Evolutionary conservation across 2,113 vertebrate genomes (phyloP), one percentile per base, ranked within the genome.

Genomic region (Zingel zingel): DNA sequence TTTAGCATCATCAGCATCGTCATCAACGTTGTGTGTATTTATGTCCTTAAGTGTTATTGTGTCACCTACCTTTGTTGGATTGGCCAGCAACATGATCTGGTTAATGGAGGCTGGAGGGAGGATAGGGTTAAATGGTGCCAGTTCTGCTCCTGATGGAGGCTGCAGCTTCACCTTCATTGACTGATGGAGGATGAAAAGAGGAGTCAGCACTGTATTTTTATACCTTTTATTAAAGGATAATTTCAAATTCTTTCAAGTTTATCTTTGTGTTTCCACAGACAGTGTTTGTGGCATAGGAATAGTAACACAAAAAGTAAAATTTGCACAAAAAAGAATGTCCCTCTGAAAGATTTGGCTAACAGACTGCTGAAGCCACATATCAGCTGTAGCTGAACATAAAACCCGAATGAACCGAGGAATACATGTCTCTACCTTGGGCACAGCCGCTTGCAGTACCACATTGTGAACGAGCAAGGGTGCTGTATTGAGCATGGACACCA

Each of bases 51-150:
- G 53, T 76, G 30, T 9, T 27, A 43, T 27, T 8, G 18, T 39
- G 61, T 67, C 18, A 23, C 72, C 93, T 91, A 98, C 98, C 97
- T 97, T 98, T 0, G 93, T 43, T 23, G 98, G 98, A 57, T 99
- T 99, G 77, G 97, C 97, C 90, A 99, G 90, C 70, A 99, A 90
- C 98, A 99, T 99, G 92, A 99, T 96, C 86, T 99, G 98, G 65
- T 97, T 99, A 81, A 99, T 97, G 91, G 98, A 97, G 76, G 97
- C 95, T 7, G 98, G 98, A 0, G 98, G 96, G 77, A 97, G 96
- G 91, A 98, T 85, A 23, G 98, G 98, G 84, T 96, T 99, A 84
- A 98, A 99, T 0, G 97, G 95, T 2, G 96, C 95, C 51, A 99
- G 94, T 45, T 98, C 97, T 23, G 97, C 95, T 77, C 97, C 97